These are phyloP conservation scores for Intellagama lesueurii DNA, from an alignment of 2,797 vertebrate genomes.

Conservation along the genomic window DNA sequence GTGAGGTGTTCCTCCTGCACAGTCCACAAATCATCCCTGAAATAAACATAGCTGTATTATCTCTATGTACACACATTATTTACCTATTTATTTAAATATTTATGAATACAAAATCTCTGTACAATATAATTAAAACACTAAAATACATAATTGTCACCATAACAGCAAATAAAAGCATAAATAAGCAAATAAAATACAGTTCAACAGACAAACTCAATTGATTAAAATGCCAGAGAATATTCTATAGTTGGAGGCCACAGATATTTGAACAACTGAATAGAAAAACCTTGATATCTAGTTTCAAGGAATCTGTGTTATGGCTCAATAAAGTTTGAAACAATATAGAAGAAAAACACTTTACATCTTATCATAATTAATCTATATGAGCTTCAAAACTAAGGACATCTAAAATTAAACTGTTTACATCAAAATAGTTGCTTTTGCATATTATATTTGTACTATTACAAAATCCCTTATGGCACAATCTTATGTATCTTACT, in stretches of 20 bases:
- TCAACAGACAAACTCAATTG: neutral
- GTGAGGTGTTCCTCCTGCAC: too few species aligned
- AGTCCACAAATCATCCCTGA: neutral
- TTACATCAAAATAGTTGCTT: neutral
- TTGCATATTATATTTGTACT: neutral
- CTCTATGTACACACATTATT: neutral
- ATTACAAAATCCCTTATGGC: neutral
- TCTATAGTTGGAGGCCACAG: neutral
- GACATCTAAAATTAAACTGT: neutral
- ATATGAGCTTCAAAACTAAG: neutral
- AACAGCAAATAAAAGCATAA: neutral
- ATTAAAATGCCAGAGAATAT: neutral
- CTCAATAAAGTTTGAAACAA: neutral
- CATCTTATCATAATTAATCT: neutral
- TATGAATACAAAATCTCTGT: neutral
- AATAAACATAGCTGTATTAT: neutral
- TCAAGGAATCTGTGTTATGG: neutral
- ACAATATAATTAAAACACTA: neutral
- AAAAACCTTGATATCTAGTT: neutral
- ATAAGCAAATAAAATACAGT: neutral
- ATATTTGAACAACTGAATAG: too few species aligned
- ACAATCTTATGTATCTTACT: neutral
- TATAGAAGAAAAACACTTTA: neutral
- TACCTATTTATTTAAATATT: neutral
- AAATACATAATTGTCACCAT: neutral